Evolutionary conservation across 64 coral and sea anemone species (phyloP), one percentile per base, ranked within the genome.

Genomic region (Trachythela sp.): DNA sequence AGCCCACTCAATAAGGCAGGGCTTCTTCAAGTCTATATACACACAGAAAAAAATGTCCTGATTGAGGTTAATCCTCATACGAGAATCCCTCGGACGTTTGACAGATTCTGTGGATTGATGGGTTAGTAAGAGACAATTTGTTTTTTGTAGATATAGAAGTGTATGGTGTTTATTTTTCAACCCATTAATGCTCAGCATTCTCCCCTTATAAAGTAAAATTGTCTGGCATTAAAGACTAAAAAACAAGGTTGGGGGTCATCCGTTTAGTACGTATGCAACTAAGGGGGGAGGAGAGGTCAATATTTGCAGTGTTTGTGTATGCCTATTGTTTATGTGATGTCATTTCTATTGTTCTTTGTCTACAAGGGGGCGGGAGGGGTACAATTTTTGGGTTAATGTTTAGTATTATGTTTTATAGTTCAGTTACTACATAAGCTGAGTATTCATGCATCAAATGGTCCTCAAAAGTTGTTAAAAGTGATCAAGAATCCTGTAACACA

Each of bases 61-160:
- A 99, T 99, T 84, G 96, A 99, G 86, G 91, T 99, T 24, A 99
- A 99, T 64, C 96, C 96, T 48, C 96, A 99, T 31, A 99, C 96
- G 8, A 92, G 96, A 88, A 99, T 99, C 41, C 95, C 96, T 77
- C 92, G 96, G 76, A 99, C 96, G 22, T 99, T 99, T 95, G 93
- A 99, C 48, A 88, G 96, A 32, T 99, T 99, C 77, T 99, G 96
- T 99, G 96, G 96, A 18, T 91, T 99, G 40, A 99, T 99, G 96
- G 96, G 96, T 97, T 90, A 77, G 91, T 48, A 22, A 70, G 29
- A 11, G 42, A 37, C 37, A 40, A 2, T 10, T 1, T 5, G 9
- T 5, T 64, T 31, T 64, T 5, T 14, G 13, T 2, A 35, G 1
- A 35, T 14, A 18, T 13, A 18, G 13, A 26, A 2, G 13, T 35